A percentile compares a stretch with the other conserved stretches of the same genome.
These are phyloP conservation scores for Thumatha senex DNA, from an alignment of 2,888 invertebrate species.

Conservation along the genomic window DNA sequence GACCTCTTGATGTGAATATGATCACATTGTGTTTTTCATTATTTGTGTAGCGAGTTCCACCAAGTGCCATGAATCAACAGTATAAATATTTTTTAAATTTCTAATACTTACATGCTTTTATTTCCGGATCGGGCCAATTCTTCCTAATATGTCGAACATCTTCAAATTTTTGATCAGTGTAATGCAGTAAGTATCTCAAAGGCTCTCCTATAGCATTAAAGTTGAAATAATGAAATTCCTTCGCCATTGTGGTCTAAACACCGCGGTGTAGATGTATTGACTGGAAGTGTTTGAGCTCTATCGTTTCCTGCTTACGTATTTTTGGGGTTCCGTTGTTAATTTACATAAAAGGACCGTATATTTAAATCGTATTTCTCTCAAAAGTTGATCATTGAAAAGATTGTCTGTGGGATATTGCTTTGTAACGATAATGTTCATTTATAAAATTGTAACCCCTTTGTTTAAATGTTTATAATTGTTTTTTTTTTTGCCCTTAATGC, in stretches of 20 bases:
- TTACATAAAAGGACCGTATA: neutral
- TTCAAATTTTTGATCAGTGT: slow-evolving; percentile 65
- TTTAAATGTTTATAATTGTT: too few species aligned
- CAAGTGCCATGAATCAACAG: too few species aligned
- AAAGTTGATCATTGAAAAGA: too few species aligned
- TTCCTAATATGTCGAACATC: slow-evolving; percentile 52
- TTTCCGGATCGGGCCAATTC: slow-evolving; percentile 52
- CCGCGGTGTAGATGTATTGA: neutral
- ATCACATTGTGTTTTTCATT: too few species aligned
- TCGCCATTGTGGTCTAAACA: slow-evolving; percentile 38
- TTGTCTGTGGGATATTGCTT: too few species aligned
- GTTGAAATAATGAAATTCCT: slow-evolving; percentile 56
- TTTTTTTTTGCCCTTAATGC: too few species aligned
- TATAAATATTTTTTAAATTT: too few species aligned
- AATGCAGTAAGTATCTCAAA: slow-evolving; percentile 64
- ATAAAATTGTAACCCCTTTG: too few species aligned
- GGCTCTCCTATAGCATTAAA: slow-evolving; percentile 59
- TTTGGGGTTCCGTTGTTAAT: neutral
- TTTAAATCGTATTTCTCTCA: too few species aligned
- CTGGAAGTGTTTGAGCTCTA: neutral
- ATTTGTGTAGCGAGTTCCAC: too few species aligned
- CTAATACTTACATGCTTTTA: slow-evolving; percentile 65
- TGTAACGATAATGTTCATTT: too few species aligned
- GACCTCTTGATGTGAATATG: too few species aligned
- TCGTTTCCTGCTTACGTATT: neutral